phyloP scores from a whole-genome alignment of 2,113 vertebrate genomes.

The Misgurnus mizolepis region DNA sequence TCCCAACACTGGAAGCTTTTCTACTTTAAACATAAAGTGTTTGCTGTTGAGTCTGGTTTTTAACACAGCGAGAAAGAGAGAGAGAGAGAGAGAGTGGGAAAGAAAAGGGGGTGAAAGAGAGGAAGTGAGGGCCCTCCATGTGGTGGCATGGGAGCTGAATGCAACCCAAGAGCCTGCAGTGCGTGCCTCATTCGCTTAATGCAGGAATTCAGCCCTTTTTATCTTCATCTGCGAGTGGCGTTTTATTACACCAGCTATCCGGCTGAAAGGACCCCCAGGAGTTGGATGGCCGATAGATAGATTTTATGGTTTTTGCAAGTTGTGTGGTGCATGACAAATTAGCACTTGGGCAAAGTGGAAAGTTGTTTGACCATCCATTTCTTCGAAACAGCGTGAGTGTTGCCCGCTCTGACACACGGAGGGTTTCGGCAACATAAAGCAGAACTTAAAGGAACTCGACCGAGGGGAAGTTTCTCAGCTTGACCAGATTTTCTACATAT shows the following conservation, averaged over 20 bases:
- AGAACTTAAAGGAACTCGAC: conserved; percentile 28
- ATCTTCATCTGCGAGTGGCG: conserved; percentile 51
- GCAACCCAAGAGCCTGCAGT: conserved; percentile 64
- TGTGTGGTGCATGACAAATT: conserved; percentile 74
- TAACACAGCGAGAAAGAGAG: neutral
- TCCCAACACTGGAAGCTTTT: conserved; percentile 12
- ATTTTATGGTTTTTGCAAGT: conserved; percentile 62
- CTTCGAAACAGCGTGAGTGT: conserved; percentile 68
- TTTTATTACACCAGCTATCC: conserved; percentile 65
- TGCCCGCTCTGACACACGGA: conserved; percentile 69
- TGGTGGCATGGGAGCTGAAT: conserved; percentile 60
- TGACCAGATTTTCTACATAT: conserved; percentile 14
- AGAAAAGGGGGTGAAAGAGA: conserved; percentile 46
- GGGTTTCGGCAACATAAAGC: conserved; percentile 59
- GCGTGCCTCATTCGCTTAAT: conserved; percentile 71
- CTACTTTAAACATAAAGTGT: conserved; percentile 24
- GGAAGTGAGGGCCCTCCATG: conserved; percentile 65
- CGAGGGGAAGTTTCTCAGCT: conserved; percentile 57
- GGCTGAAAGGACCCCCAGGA: conserved; percentile 65
- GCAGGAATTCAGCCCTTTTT: conserved; percentile 72
- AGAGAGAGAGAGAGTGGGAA: conserved; percentile 20
- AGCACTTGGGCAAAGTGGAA: conserved; percentile 67
- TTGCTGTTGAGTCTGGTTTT: conserved; percentile 14
- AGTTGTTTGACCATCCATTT: conserved; percentile 67
- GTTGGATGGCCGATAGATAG: conserved; percentile 58